These are phyloP conservation scores for Caenorhabditis sp. DNA, from an alignment of 2,888 invertebrate genomes.

Conservation along the genomic window DNA sequence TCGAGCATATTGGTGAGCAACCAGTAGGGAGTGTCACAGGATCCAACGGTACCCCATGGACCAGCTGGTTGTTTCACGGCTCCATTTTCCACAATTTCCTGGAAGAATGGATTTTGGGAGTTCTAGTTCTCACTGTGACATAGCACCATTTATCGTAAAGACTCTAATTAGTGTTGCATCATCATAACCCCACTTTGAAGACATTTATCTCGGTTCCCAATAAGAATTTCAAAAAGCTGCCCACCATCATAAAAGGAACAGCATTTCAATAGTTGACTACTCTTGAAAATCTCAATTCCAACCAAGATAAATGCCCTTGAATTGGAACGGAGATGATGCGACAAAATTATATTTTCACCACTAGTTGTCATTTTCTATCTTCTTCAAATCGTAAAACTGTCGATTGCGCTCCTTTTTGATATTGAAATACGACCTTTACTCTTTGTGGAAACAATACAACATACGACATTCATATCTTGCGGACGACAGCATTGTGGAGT, in stretches of 20 bases:
- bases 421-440: background rate
- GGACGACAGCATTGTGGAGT: conserved; percentile 93
- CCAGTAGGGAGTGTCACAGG: conserved; percentile 80
- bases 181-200: too few relatives aligned
- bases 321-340: background rate
- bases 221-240: too few relatives aligned
- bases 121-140: background rate
- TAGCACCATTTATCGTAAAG: too few relatives aligned
- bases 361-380: conserved; percentile 2
- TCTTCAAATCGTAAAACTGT: background rate
- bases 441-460: conserved; percentile 8
- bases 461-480: conserved; percentile 63
- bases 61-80: conserved; percentile 69
- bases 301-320: too few relatives aligned
- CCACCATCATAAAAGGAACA: too few relatives aligned
- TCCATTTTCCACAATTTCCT: conserved; percentile 62
- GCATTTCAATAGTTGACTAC: too few relatives aligned
- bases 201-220: too few relatives aligned
- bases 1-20: conserved; percentile 77
- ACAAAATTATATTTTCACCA: background rate
- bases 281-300: too few relatives aligned
- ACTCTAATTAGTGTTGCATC: too few relatives aligned
- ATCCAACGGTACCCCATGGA: conserved; percentile 76
- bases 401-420: background rate
- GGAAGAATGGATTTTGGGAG: conserved; percentile 17